Conservation (phyloP, 2,113 vertebrate genomes). For the Hyperoodon ampullatus region DNA sequence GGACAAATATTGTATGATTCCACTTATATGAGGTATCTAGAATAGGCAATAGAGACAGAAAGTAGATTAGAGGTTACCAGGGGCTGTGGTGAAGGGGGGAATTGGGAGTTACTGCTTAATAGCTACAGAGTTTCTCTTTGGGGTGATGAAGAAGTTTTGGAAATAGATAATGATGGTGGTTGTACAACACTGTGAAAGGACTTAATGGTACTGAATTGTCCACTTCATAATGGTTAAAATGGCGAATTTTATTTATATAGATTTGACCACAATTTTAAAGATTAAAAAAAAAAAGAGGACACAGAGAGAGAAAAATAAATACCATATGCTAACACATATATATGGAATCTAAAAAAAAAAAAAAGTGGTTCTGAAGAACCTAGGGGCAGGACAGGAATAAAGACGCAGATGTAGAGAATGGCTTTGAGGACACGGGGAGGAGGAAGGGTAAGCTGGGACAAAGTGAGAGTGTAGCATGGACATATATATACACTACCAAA, state of each 20-base stretch:
- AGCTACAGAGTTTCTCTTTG: background rate
- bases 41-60: background rate
- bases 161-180: background rate
- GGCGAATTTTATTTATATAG: background rate
- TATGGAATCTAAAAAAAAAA: too few species aligned
- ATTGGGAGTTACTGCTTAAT: background rate
- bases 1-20: background rate
- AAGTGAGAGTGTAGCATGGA: too few species aligned
- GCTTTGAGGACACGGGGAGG: too few species aligned
- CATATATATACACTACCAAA: too few species aligned
- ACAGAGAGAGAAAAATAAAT: too few species aligned
- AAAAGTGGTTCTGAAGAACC: too few species aligned
- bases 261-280: background rate
- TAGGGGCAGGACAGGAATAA: too few species aligned
- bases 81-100: background rate
- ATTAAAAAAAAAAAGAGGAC: background rate
- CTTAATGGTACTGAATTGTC: background rate
- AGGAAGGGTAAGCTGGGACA: too few species aligned
- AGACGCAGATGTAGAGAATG: too few species aligned
- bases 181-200: background rate
- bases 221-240: background rate
- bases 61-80: background rate
- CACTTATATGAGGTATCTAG: background rate
- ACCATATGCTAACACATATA: too few species aligned
- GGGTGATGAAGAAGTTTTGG: background rate